Evolutionary conservation across 2,797 vertebrate genomes (phyloP).

Genomic region (Pseudomugil gertrudae): DNA sequence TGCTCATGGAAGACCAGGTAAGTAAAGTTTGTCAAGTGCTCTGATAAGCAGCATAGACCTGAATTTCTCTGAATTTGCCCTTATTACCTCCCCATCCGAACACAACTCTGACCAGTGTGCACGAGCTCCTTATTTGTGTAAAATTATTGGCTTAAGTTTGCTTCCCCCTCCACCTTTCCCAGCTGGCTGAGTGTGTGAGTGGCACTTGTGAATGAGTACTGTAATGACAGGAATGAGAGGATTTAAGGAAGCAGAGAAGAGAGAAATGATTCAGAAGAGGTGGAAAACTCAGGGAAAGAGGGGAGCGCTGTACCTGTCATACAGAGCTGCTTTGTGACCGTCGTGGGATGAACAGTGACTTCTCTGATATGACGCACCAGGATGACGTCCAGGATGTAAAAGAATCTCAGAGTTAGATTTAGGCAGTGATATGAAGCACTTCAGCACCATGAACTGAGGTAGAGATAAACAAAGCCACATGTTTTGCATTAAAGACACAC

Average conservation of each 20-base stretch:
- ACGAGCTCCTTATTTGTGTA: conserved; percentile 67
- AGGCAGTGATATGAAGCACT: conserved; percentile 7
- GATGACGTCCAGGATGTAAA: conserved; percentile 26
- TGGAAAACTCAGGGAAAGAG: conserved; percentile 38
- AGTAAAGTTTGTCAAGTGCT: conserved; percentile 19
- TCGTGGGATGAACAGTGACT: conserved; percentile 50
- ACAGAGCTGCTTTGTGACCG: conserved; percentile 68
- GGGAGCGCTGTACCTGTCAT: conserved; percentile 45
- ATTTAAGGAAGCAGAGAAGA: conserved; percentile 32
- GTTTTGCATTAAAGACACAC: conserved; percentile 1
- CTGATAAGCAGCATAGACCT: background rate
- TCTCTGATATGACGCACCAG: conserved; percentile 48
- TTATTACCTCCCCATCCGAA: conserved; percentile 12
- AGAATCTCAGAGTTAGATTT: conserved; percentile 38
- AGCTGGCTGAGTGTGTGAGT: conserved; percentile 40
- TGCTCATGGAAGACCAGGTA: conserved; percentile 98
- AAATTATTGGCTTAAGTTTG: conserved; percentile 68
- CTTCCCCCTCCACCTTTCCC: conserved; percentile 60
- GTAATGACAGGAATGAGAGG: conserved; percentile 49
- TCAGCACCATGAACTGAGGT: background rate
- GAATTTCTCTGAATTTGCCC: conserved; percentile 15
- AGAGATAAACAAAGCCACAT: conserved; percentile 3
- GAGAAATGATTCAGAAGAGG: conserved; percentile 44
- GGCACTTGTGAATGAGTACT: conserved; percentile 45
- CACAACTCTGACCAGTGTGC: conserved; percentile 40